Conservation (phyloP, 2,888 invertebrate genomes). For the Chironomus riparius region DNA sequence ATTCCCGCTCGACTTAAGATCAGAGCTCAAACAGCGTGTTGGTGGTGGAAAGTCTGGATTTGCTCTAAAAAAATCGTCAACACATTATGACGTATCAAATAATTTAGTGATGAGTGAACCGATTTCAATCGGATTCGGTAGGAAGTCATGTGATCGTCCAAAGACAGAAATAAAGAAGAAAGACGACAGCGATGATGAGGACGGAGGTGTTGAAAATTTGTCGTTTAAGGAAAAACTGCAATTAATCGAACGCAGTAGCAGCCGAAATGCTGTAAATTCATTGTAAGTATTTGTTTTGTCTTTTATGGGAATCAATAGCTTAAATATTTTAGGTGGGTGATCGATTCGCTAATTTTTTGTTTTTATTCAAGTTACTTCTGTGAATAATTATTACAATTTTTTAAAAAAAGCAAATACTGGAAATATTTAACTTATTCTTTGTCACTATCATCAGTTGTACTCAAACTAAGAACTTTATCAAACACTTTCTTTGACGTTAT, state of each 20-base stretch:
- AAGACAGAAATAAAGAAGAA: background rate
- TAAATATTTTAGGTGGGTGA: too few species aligned
- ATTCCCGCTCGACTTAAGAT: constrained; percentile 14
- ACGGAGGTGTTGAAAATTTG: constrained; percentile 10
- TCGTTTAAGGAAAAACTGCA: constrained; percentile 20
- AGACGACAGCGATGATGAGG: background rate
- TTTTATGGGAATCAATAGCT: background rate
- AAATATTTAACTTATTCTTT: too few species aligned
- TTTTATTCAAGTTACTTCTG: too few species aligned
- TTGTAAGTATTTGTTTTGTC: background rate
- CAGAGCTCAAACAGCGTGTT: constrained; percentile 11
- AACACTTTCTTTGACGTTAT: too few species aligned
- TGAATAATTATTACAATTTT: too few species aligned
- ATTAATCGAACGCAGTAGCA: constrained; percentile 13
- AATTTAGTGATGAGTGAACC: background rate
- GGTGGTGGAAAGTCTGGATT: constrained; percentile 10
- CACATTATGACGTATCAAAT: constrained; percentile 11
- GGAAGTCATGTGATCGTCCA: background rate
- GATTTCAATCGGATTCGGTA: background rate
- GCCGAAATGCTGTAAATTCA: constrained; percentile 6
- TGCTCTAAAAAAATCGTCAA: constrained; percentile 18
- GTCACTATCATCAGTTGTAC: too few species aligned
- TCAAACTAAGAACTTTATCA: too few species aligned
- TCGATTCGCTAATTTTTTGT: too few species aligned
- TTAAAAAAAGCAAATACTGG: too few species aligned